Conservation (phyloP, 1,140 invertebrate genomes). For the Vanessa tameamea region DNA sequence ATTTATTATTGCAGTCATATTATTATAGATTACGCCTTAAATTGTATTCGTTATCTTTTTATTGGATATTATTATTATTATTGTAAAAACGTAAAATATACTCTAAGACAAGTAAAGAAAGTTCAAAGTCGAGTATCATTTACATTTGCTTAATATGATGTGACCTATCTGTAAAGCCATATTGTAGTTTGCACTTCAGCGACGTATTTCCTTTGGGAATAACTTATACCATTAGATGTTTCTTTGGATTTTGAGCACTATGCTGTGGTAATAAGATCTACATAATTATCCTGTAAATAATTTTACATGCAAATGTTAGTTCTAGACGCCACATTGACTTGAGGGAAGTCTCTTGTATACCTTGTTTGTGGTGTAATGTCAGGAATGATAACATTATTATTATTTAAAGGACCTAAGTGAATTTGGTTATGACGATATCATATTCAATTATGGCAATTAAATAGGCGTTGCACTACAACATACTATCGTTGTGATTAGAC, state of each 20-base stretch:
- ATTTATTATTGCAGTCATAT: too few species aligned
- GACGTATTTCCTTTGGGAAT: slow-evolving; percentile 7
- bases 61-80: not conserved
- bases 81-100: not conserved
- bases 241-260: not conserved
- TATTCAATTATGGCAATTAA: too few species aligned
- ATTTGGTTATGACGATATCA: too few species aligned
- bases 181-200: slow-evolving; percentile 4
- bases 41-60: too few species aligned
- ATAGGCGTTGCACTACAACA: too few species aligned
- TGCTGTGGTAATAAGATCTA: not conserved
- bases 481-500: too few species aligned
- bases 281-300: not conserved
- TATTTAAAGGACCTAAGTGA: too few species aligned
- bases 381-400: too few species aligned
- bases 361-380: too few species aligned
- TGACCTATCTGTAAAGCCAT: not conserved
- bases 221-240: not conserved
- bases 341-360: not conserved
- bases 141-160: not conserved
- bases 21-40: too few species aligned
- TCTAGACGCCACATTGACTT: not conserved
- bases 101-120: not conserved
- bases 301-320: slow-evolving; percentile 1
- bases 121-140: not conserved